Conservation (phyloP, 1,140 invertebrate species). For the Choristoneura fumiferana region DNA sequence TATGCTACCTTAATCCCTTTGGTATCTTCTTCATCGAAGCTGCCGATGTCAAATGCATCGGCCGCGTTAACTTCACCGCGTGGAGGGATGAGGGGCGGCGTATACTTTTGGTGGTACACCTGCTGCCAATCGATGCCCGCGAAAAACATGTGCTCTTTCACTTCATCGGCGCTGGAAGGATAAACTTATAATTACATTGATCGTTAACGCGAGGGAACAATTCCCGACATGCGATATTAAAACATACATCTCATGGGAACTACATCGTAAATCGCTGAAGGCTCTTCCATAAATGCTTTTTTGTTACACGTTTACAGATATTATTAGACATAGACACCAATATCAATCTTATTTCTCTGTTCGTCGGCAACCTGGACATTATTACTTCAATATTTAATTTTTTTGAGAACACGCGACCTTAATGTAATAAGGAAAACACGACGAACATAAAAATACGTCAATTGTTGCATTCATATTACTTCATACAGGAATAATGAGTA, state of each 20-base stretch:
- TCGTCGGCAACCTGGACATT: neutral
- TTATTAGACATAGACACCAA: neutral
- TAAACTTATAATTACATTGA: neutral
- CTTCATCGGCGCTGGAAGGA: constrained; percentile 90
- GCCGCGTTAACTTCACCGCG: constrained; percentile 99
- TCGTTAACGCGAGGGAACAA: neutral
- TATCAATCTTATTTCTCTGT: neutral
- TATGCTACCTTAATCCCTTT: constrained; percentile 98
- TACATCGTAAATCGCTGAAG: neutral
- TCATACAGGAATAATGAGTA: constrained; percentile 16
- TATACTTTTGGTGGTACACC: constrained; percentile 98
- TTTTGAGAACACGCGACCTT: neutral
- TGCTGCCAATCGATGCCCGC: constrained; percentile 99
- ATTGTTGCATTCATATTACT: constrained; percentile 10
- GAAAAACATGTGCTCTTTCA: constrained; percentile 99
- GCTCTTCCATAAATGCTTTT: neutral
- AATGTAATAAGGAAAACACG: constrained; percentile 11
- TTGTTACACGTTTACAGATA: neutral
- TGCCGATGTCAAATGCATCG: constrained; percentile 99
- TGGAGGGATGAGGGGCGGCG: constrained; percentile 98
- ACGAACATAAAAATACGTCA: constrained; percentile 12
- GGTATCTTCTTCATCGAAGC: constrained; percentile 99
- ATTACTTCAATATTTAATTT: constrained; percentile 6
- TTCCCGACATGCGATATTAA: neutral
- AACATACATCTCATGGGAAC: constrained; percentile 10